Conservation (phyloP, 1,140 invertebrate genomes). For the Scaptomyza pallida region DNA sequence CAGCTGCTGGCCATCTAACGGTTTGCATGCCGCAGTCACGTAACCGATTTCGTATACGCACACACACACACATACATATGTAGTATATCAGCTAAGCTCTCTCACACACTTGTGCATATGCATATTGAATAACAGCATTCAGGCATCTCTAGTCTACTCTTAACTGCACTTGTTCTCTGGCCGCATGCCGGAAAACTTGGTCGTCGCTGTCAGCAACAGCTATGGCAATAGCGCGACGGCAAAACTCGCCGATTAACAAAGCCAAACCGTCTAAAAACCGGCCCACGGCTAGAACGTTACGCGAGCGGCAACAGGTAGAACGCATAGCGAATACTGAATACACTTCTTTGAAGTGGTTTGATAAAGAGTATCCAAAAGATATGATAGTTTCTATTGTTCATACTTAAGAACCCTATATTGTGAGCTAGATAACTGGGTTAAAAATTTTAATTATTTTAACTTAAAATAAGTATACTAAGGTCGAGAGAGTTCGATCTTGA, state of each 20-base stretch:
- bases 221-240: too few species aligned
- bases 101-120: slow-evolving; percentile 42
- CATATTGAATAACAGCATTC: slow-evolving; percentile 75
- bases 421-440: too few species aligned
- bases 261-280: slow-evolving; percentile 7
- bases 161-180: slow-evolving; percentile 71
- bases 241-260: slow-evolving; percentile 15
- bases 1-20: slow-evolving; percentile 77
- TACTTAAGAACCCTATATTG: too few species aligned
- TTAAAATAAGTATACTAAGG: too few species aligned
- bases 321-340: not conserved
- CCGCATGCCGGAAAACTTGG: slow-evolving; percentile 58
- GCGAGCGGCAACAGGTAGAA: not conserved
- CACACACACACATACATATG: slow-evolving; percentile 28
- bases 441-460: too few species aligned
- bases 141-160: slow-evolving; percentile 17
- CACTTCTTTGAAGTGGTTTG: not conserved
- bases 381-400: too few species aligned
- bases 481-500: too few species aligned
- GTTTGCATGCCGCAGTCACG: slow-evolving; percentile 63
- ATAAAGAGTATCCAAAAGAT: too few species aligned
- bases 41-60: slow-evolving; percentile 66
- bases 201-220: slow-evolving; percentile 17
- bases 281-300: not conserved
- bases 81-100: slow-evolving; percentile 5